Evolutionary conservation across 2,888 invertebrate genomes (phyloP).

Genomic region (Zygothrica quintamaculata): DNA sequence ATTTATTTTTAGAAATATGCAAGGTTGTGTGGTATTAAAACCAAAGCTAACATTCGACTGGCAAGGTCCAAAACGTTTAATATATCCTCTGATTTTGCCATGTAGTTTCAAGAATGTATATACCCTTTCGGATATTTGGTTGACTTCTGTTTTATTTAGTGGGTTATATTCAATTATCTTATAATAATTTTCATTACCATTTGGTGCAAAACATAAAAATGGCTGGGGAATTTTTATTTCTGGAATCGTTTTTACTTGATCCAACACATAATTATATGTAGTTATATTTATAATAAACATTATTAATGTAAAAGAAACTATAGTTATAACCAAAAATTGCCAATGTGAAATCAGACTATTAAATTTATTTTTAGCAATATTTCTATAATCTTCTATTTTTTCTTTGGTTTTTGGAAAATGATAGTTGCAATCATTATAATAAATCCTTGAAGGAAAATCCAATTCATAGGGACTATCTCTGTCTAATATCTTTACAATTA

Average conservation of each 20-base stretch:
- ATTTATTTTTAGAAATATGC: constrained; percentile 64
- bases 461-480: constrained; percentile 11
- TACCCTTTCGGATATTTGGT: neutral
- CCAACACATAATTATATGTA: constrained; percentile 25
- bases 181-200: neutral
- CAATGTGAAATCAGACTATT: no score
- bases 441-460: neutral
- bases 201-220: constrained; percentile 35
- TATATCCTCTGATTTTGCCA: neutral
- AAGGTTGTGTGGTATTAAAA: constrained; percentile 43
- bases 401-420: constrained; percentile 49
- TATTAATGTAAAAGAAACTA: neutral
- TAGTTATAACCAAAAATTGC: constrained; percentile 8
- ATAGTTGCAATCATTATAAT: constrained; percentile 44
- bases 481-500: constrained; percentile 7
- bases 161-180: constrained; percentile 36
- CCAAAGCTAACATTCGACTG: constrained; percentile 33
- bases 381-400: neutral
- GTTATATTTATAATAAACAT: constrained; percentile 6
- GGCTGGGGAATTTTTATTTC: constrained; percentile 34
- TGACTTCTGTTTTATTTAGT: neutral
- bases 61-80: constrained; percentile 49
- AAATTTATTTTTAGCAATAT: no score
- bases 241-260: constrained; percentile 10
- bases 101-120: constrained; percentile 11